A percentile compares a stretch with the other conserved stretches of the same genome.
phyloP scores from a whole-genome alignment of 2,113 vertebrate species.

The Eurystomus gularis region DNA sequence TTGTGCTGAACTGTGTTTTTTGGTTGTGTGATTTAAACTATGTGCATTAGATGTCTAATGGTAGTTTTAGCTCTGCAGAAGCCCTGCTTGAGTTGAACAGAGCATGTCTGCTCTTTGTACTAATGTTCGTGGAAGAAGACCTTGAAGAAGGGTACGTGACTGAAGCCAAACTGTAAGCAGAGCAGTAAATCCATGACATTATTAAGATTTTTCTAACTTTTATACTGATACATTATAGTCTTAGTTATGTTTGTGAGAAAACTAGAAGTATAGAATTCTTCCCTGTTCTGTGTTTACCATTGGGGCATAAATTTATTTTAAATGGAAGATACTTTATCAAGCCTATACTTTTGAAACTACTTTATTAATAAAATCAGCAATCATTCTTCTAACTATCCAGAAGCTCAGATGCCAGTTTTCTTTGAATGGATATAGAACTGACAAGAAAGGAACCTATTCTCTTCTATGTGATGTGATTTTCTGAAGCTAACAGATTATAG shows the following conservation, averaged over 20 bases:
- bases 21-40: slow-evolving; percentile 39
- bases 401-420: background rate
- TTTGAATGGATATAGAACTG: background rate
- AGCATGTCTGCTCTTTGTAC: background rate
- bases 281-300: background rate
- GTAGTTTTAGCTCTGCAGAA: slow-evolving; percentile 16
- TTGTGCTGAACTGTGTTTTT: slow-evolving; percentile 44
- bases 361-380: background rate
- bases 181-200: background rate
- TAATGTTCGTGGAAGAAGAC: background rate
- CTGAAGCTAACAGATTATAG: background rate
- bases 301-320: background rate
- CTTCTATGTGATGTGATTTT: background rate
- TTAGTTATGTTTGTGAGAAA: background rate
- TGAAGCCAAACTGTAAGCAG: background rate
- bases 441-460: background rate
- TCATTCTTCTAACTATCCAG: background rate
- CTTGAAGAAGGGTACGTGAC: slow-evolving; percentile 2
- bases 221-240: background rate
- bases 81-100: background rate
- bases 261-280: background rate
- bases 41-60: background rate
- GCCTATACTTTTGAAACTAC: background rate
- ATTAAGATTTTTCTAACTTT: background rate
- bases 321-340: background rate